phyloP scores from a whole-genome alignment of 2,797 vertebrate genomes.

The Coreius guichenoti region DNA sequence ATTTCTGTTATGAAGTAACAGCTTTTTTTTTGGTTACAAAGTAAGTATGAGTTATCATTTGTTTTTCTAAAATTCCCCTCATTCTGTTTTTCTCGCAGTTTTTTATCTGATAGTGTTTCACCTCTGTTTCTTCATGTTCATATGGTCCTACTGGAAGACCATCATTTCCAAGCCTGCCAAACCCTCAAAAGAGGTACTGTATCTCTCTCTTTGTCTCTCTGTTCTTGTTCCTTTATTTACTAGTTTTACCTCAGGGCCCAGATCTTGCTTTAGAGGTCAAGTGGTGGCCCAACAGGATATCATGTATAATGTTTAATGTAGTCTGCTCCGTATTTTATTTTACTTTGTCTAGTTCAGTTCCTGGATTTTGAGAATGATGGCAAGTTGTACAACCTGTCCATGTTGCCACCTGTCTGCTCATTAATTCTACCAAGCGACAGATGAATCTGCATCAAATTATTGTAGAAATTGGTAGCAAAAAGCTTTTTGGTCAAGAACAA shows the following conservation, averaged over 20 bases:
- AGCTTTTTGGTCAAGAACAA: too few species aligned
- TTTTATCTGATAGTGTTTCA: slow-evolving; percentile 96
- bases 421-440: background rate
- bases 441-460: background rate
- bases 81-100: slow-evolving; percentile 80
- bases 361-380: background rate
- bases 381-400: background rate
- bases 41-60: background rate
- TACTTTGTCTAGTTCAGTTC: background rate
- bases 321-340: background rate
- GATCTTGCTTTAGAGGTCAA: background rate
- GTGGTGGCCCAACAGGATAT: background rate
- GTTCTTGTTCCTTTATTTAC: background rate
- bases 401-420: background rate
- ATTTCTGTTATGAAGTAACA: slow-evolving; percentile 14
- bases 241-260: background rate
- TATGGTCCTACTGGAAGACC: slow-evolving; percentile 98
- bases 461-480: background rate
- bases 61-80: background rate
- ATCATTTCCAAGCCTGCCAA: slow-evolving; percentile 87
- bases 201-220: background rate
- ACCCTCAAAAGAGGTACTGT: slow-evolving; percentile 90
- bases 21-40: background rate
- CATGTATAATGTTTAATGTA: background rate
- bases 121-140: slow-evolving; percentile 90